Evolutionary conservation across 2,113 vertebrate genomes (phyloP), one percentile per base, ranked within the genome.

Genomic region (Sylvia atricapilla): DNA sequence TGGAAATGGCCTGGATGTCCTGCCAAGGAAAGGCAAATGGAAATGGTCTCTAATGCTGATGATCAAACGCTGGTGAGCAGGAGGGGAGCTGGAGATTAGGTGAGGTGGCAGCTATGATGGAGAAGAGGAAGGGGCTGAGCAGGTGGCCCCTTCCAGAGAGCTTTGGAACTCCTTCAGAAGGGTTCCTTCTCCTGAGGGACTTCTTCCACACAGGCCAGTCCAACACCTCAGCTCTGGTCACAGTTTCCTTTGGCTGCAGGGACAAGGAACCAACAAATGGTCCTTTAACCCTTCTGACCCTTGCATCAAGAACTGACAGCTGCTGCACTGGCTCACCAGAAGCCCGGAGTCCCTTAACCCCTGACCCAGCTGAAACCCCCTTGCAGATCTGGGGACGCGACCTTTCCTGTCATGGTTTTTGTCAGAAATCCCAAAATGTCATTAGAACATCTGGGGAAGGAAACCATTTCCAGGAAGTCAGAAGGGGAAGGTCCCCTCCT

Each of bases 1-100:
- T 6, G 37, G 50, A 73, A 63, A 30, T 0, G 1, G 27, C 1
- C 0, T 2, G 4, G 24, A 6, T 17, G 37, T 22, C 15, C 67
- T 86, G 67, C 47, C 67, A 80, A 53, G 80, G 39, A 39, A 58
- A 47, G 52, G 47, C 31, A 39, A 25, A 90, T 50, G 23, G 68
- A 88, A 78, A 44, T 7, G 28, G 52, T 53, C n/a, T 83, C 44
- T 35, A 72, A 63, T 0, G 0, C n/a, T 24, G 56, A 27, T 0
- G 1, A 31, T 64, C 3, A 1, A 67, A 53, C 3, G 56, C 47
- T 41, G 37, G 22, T 24, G 66, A 74, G 27, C 27, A 66, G 62
- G 3, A 0, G 3, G 27, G 39, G 33, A 72, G 37, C 35, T 74
- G 53, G 50, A 77, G 62, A 35, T 30, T 21, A 69, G 15, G 10